phyloP scores from a whole-genome alignment of 2,888 invertebrate genomes.

The Gastracanthus pulcherrimus region DNA sequence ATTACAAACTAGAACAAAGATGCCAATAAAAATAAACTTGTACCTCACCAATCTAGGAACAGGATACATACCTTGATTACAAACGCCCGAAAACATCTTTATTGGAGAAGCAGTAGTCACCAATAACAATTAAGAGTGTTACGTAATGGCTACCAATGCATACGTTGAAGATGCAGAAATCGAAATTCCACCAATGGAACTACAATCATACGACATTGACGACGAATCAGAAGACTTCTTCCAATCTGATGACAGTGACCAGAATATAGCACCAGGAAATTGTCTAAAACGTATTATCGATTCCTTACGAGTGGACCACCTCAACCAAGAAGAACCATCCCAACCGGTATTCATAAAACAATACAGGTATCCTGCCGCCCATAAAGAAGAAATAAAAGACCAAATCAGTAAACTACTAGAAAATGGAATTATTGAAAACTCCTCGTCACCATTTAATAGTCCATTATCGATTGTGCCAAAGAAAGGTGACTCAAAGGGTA shows the following conservation, averaged over 20 bases:
- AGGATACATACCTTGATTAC: constrained; percentile 3
- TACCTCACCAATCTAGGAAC: no score
- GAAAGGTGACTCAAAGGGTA: no score
- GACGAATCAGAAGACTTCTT: constrained; percentile 29
- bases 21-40: no score
- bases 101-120: no score
- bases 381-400: constrained; percentile 57
- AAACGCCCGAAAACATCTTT: background rate
- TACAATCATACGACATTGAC: constrained; percentile 34
- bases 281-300: background rate
- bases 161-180: constrained; percentile 29
- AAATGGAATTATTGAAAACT: constrained; percentile 60
- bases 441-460: no score
- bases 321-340: constrained; percentile 39
- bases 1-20: no score
- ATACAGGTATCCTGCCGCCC: constrained; percentile 56
- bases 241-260: background rate
- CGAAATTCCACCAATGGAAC: constrained; percentile 19
- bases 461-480: no score
- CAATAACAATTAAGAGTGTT: no score
- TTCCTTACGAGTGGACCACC: constrained; percentile 14
- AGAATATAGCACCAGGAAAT: background rate
- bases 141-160: no score
- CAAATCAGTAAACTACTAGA: constrained; percentile 60
- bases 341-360: constrained; percentile 54